These are phyloP conservation scores for Crax fasciolata DNA, from an alignment of 2,797 vertebrate species.

Conservation along the genomic window DNA sequence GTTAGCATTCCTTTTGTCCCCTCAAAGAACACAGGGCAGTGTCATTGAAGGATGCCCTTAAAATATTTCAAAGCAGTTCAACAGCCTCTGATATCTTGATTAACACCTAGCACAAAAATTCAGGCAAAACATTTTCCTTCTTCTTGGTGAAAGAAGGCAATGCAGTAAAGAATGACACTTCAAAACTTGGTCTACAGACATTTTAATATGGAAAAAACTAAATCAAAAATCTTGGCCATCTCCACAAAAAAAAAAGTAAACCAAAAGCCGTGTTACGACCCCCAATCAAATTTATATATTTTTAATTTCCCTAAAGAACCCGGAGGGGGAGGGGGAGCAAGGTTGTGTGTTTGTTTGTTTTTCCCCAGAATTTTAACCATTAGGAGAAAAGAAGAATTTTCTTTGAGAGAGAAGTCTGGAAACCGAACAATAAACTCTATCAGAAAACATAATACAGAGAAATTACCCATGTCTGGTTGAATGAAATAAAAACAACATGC, in stretches of 20 bases:
- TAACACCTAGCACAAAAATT: neutral
- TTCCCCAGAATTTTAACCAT: neutral
- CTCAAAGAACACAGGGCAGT: neutral
- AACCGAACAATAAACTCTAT: slow-evolving; percentile 18
- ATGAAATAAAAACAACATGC: neutral
- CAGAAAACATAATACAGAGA: neutral
- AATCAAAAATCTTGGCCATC: neutral
- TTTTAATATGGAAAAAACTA: neutral
- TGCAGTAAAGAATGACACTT: neutral
- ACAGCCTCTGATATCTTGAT: neutral
- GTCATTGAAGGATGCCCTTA: neutral
- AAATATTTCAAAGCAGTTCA: neutral
- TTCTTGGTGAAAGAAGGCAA: neutral
- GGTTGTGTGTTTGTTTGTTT: neutral
- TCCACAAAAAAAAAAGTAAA: neutral
- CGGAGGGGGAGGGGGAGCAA: no score
- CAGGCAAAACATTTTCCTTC: neutral
- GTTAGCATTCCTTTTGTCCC: neutral
- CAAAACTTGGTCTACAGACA: neutral
- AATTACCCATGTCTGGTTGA: slow-evolving; percentile 6
- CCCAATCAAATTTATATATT: neutral
- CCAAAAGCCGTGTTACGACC: neutral
- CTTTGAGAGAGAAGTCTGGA: neutral
- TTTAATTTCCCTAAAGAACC: neutral
- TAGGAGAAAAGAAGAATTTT: neutral